Base-by-base conservation (phyloP, 2,888 invertebrate genomes). In the Lacanobia wlatinum region DNA sequence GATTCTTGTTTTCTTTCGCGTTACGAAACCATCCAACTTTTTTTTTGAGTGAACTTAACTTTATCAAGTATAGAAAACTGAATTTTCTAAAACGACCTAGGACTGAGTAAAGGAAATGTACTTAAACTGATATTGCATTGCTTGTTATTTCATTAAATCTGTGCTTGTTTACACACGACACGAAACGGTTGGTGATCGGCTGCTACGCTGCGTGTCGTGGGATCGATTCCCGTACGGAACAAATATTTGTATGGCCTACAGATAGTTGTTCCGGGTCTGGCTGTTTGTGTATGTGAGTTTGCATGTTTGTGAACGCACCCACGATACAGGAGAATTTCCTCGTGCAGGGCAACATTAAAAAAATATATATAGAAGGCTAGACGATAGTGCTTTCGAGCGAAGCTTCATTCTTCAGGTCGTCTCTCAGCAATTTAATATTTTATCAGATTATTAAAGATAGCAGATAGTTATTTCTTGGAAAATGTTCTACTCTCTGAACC, bases 401-500 rank as follows among this genome's bases (percentile, higher is more conserved):
- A 72, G 2, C n/a, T 64, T 23, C 14, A 64, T 50, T 60, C 10
- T 64, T 64, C 18, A 72, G 21, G n/a, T n/a, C 16, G n/a, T 48
- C 28, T 56, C 21, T 53, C 43, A 63, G 3, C 7, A 60, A 64
- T 55, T 46, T 71, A n/a, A 78, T 78, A 64, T 55, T 78, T 64
- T 55, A 78, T 34, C 28, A 34, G 12, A 18, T 43, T 60, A n/a
- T 60, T 43, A 70, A 21, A 14, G 7, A 21, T 10, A 21, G 12
- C 9, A 59, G 40, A 16, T 53, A 53, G 38, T 55, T 62, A 53
- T 70, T 58, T 75, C 77, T 63, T 23, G 4, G 53, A 75, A 78
- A 64, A 21, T 59, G 3, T 16, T 40, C 23, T 52, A 21, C 53
- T 46, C 34, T 50, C 55, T 5, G 48, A 60, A 64, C 63, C 23